phyloP scores from a whole-genome alignment of 2,797 vertebrate genomes.

The Sarcoramphus papa region DNA sequence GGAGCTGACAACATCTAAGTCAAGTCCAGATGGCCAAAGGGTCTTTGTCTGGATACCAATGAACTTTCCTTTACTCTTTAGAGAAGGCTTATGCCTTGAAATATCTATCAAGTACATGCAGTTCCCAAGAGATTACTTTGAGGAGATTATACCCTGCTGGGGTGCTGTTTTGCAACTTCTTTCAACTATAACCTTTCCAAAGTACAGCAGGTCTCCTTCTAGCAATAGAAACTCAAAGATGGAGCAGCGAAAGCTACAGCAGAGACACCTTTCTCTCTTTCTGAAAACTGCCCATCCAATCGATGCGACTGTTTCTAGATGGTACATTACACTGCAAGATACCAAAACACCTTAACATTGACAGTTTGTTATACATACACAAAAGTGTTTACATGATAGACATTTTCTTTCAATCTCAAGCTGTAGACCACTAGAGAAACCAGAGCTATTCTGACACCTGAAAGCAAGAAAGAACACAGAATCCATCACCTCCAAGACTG shows the following conservation, averaged over 20 bases:
- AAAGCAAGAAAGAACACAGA: background rate
- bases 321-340: background rate
- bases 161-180: background rate
- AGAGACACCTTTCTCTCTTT: background rate
- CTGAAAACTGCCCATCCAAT: background rate
- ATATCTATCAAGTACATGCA: background rate
- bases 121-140: background rate
- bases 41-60: background rate
- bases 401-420: background rate
- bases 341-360: background rate
- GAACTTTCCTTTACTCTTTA: constrained; percentile 13
- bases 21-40: background rate
- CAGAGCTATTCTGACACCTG: background rate
- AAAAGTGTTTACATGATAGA: background rate
- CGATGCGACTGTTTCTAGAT: background rate
- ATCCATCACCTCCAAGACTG: background rate
- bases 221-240: background rate
- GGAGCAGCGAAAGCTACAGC: background rate
- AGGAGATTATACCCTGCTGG: background rate
- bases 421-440: background rate
- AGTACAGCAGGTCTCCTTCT: background rate
- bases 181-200: background rate
- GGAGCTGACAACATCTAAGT: background rate
- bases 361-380: background rate
- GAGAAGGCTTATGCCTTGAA: background rate